These are phyloP conservation scores for Hapalemur alaotrensis DNA, from an alignment of 2,797 vertebrate genomes.

Conservation along the genomic window DNA sequence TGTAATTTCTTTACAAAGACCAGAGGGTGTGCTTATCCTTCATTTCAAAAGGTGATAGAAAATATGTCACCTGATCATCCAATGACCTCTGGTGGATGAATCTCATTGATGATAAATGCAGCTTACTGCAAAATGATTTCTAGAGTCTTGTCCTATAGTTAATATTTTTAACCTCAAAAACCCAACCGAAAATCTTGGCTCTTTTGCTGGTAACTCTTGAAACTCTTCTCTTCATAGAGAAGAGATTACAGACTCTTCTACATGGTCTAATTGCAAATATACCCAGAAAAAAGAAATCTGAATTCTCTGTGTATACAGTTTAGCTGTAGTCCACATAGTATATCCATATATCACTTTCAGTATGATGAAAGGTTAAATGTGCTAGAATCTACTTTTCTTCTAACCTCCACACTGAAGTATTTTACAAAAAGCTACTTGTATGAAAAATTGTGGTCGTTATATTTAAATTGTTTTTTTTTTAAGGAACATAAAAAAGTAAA, in stretches of 20 bases:
- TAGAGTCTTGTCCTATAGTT: conserved; percentile 48
- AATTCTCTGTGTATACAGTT: background rate
- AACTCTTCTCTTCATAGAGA: background rate
- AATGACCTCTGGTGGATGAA: conserved; percentile 85
- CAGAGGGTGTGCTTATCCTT: conserved; percentile 69
- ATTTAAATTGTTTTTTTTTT: background rate
- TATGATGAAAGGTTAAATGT: background rate
- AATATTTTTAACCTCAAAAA: conserved; percentile 39
- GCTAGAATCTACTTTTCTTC: background rate
- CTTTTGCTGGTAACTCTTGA: background rate
- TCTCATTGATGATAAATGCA: conserved; percentile 76
- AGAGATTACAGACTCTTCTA: background rate
- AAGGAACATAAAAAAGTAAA: background rate
- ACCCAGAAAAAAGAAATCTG: background rate
- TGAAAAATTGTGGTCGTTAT: background rate
- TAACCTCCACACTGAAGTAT: background rate
- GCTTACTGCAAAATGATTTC: conserved; percentile 54
- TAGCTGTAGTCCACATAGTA: background rate
- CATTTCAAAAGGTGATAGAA: conserved; percentile 71
- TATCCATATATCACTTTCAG: background rate
- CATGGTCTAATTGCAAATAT: background rate
- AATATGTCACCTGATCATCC: conserved; percentile 81
- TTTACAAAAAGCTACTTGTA: background rate
- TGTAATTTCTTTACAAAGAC: conserved; percentile 75
- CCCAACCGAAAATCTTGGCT: background rate